Evolutionary conservation across 1,140 invertebrate genomes (phyloP).

Genomic region (Psix sp.): DNA sequence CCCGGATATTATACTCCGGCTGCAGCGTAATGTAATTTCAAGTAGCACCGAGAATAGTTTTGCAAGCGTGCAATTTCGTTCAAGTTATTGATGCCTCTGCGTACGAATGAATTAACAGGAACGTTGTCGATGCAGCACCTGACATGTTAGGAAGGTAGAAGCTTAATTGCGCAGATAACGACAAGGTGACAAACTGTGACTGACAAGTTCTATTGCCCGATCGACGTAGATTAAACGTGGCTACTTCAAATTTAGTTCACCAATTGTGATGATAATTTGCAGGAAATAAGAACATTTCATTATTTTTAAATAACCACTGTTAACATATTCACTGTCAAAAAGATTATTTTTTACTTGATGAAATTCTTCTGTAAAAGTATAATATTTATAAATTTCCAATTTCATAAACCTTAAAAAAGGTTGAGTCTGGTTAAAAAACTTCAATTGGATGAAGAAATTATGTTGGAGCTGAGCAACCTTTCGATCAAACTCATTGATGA

Average conservation of each 20-base stretch:
- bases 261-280: conserved; percentile 66
- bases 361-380: too few relatives aligned
- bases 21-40: conserved; percentile 33
- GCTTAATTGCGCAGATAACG: conserved; percentile 57
- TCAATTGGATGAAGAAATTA: too few relatives aligned
- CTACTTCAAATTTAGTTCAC: conserved; percentile 66
- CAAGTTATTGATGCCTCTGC: conserved; percentile 38
- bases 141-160: conserved; percentile 38
- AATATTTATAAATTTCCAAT: too few relatives aligned
- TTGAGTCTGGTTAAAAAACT: too few relatives aligned
- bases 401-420: too few relatives aligned
- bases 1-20: conserved; percentile 23
- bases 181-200: conserved; percentile 45
- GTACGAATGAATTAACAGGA: conserved; percentile 45
- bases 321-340: too few relatives aligned
- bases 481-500: conserved; percentile 8
- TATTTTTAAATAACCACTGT: too few relatives aligned
- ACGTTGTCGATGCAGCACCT: conserved; percentile 39
- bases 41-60: conserved; percentile 2
- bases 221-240: conserved; percentile 68
- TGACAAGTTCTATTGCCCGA: conserved; percentile 46
- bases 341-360: too few relatives aligned
- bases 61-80: conserved; percentile 25
- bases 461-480: too few relatives aligned
- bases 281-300: too few relatives aligned